Evolutionary conservation across 2,113 vertebrate genomes (phyloP).

Genomic region (Protobothrops flavoviridis): DNA sequence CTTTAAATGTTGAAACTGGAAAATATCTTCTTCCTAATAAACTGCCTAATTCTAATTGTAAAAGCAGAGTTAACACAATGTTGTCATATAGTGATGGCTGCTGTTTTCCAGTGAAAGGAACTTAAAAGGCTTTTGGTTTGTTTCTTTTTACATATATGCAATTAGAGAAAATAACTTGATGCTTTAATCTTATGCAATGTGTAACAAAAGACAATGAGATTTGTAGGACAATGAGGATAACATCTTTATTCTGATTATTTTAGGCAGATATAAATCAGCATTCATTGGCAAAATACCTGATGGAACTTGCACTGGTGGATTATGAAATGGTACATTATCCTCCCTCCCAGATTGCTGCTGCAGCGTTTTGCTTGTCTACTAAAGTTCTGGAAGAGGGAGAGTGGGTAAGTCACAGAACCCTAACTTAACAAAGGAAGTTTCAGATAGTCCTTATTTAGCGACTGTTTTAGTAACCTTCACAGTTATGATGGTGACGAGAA

Average conservation of each 20-base stretch:
- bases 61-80: neutral
- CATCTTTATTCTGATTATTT: neutral
- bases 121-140: neutral
- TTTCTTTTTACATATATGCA: neutral
- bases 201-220: too few relatives aligned
- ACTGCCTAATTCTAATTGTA: neutral
- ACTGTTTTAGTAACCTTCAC: neutral
- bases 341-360: slow-evolving; percentile 80
- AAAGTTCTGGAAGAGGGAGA: slow-evolving; percentile 75
- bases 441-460: neutral
- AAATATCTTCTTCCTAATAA: neutral
- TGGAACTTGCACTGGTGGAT: slow-evolving; percentile 83
- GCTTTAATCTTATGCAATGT: neutral
- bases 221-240: neutral
- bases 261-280: slow-evolving; percentile 80
- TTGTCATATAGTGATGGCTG: neutral
- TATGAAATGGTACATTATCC: slow-evolving; percentile 84
- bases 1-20: neutral
- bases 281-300: slow-evolving; percentile 81
- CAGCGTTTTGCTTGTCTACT: slow-evolving; percentile 78
- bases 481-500: neutral
- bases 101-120: neutral
- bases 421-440: neutral
- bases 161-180: neutral
- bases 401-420: slow-evolving; percentile 73